phyloP scores from a whole-genome alignment of 2,888 invertebrate species.

The Drosophila lutescens region DNA sequence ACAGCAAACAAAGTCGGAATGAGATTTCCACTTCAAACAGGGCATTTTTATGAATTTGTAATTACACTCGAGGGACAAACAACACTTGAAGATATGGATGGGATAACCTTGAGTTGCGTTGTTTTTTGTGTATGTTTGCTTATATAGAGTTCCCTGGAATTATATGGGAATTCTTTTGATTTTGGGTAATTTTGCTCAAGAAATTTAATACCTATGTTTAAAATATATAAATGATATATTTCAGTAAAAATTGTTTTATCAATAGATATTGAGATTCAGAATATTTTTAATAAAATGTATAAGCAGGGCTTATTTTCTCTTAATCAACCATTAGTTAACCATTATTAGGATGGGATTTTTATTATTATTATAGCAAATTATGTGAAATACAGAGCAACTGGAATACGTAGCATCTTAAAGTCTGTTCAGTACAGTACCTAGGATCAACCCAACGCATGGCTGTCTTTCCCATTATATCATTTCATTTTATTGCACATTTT shows the following conservation, averaged over 20 bases:
- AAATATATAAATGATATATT: no score
- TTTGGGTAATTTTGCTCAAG: no score
- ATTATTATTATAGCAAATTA: no score
- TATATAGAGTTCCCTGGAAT: background rate
- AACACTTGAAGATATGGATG: constrained; percentile 1
- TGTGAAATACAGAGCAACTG: background rate
- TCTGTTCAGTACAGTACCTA: background rate
- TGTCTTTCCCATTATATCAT: constrained; percentile 1
- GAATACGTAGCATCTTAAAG: background rate
- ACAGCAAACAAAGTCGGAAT: constrained; percentile 23
- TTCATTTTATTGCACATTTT: constrained; percentile 30
- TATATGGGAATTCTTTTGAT: background rate
- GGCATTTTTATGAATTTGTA: constrained; percentile 50
- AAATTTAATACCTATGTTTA: no score
- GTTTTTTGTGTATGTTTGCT: constrained; percentile 5
- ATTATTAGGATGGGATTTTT: no score
- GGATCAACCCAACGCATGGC: background rate
- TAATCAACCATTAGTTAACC: no score
- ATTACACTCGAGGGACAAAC: constrained; percentile 37
- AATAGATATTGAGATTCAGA: no score
- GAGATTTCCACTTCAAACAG: constrained; percentile 29
- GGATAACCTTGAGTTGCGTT: constrained; percentile 18
- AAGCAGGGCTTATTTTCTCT: no score
- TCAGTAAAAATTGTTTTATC: no score
- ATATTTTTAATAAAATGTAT: no score